Conservation (phyloP, 2,888 invertebrate genomes). For the Thereva nobilitata region DNA sequence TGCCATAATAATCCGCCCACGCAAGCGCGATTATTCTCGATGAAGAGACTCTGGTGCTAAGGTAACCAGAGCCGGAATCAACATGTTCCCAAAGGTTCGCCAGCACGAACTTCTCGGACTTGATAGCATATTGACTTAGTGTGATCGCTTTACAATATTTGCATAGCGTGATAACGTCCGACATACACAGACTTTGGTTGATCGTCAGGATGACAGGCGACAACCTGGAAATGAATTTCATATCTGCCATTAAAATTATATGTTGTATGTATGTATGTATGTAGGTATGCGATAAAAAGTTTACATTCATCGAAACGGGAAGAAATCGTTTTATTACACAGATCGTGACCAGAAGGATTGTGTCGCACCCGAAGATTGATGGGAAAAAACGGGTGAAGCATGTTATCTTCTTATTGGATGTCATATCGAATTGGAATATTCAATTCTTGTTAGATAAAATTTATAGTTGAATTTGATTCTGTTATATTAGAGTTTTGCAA, state of each 20-base stretch:
- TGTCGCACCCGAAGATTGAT: slow-evolving; percentile 16
- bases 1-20: slow-evolving; percentile 36
- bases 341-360: slow-evolving; percentile 14
- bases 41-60: slow-evolving; percentile 18
- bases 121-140: slow-evolving; percentile 28
- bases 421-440: too few relatives aligned
- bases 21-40: slow-evolving; percentile 20
- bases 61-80: slow-evolving; percentile 3
- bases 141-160: slow-evolving; percentile 31
- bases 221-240: slow-evolving; percentile 12
- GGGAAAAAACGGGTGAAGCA: too few relatives aligned
- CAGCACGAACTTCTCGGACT: background rate
- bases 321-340: slow-evolving; percentile 16
- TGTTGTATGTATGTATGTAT: too few relatives aligned
- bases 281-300: slow-evolving; percentile 15
- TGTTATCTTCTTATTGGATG: too few relatives aligned
- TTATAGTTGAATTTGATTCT: too few relatives aligned
- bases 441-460: too few relatives aligned
- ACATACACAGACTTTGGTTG: slow-evolving; percentile 1
- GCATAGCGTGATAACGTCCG: slow-evolving; percentile 18
- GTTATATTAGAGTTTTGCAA: too few relatives aligned
- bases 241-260: background rate
- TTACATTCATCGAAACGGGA: slow-evolving; percentile 18
- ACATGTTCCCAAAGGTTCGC: background rate
- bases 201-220: slow-evolving; percentile 9